Conservation (phyloP, 1,140 invertebrate species). For the Zelostemma sp. region DNA sequence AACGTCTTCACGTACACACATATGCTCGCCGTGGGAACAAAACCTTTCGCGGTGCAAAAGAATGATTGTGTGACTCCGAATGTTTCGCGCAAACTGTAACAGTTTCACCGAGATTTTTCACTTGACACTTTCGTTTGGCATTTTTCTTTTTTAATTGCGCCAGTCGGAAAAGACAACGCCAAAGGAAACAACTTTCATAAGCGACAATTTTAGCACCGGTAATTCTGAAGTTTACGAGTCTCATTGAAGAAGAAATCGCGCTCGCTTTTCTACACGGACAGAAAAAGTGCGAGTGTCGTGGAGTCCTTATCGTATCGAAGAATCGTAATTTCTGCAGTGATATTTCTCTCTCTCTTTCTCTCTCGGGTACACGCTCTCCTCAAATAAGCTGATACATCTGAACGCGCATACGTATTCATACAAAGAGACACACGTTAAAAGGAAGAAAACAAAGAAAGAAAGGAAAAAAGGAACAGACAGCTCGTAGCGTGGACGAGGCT, state of each 20-base stretch:
- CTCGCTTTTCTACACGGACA: too few relatives aligned
- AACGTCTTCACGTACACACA: constrained; percentile 42
- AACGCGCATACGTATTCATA: constrained; percentile 1
- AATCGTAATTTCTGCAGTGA: too few relatives aligned
- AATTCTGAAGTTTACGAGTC: background rate
- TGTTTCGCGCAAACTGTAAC: constrained; percentile 18
- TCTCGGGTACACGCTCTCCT: too few relatives aligned
- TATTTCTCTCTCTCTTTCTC: background rate
- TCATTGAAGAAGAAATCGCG: too few relatives aligned
- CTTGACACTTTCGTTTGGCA: background rate
- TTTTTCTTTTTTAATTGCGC: background rate
- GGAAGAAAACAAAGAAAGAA: constrained; percentile 20
- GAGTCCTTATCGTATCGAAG: too few relatives aligned
- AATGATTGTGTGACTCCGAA: constrained; percentile 35
- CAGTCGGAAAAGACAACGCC: too few relatives aligned
- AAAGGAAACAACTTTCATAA: background rate
- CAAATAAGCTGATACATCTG: background rate
- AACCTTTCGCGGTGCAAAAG: constrained; percentile 38
- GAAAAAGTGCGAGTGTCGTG: too few relatives aligned
- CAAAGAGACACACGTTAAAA: constrained; percentile 23
- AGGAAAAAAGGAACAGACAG: constrained; percentile 7
- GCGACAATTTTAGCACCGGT: background rate
- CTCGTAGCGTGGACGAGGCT: constrained; percentile 28
- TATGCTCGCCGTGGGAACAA: constrained; percentile 38
- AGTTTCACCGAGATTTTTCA: background rate